Percentiles rank a stretch among this genome's conserved stretches.
phyloP scores from a whole-genome alignment of 1,140 invertebrate genomes.

The Drosophila parabipectinata region DNA sequence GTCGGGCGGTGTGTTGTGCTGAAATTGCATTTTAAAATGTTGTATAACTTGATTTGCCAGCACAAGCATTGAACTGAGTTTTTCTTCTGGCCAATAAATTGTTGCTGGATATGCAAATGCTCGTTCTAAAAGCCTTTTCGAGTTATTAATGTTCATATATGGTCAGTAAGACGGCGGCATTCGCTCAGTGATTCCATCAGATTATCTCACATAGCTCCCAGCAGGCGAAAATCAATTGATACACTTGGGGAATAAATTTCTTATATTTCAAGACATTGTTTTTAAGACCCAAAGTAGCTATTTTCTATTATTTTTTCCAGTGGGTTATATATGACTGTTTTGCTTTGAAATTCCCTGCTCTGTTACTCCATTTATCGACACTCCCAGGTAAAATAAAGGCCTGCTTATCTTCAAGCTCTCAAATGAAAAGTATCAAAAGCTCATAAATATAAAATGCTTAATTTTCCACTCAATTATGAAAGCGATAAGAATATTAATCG shows the following conservation, averaged over 20 bases:
- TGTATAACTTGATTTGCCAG: conserved; percentile 73
- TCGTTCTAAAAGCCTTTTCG: conserved; percentile 58
- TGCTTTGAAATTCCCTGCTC: too few species aligned
- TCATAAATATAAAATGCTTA: conserved; percentile 9
- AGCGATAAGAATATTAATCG: neutral
- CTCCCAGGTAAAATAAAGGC: too few species aligned
- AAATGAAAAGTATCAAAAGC: conserved; percentile 6
- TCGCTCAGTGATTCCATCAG: conserved; percentile 20
- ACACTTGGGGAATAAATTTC: neutral
- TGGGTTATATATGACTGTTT: too few species aligned
- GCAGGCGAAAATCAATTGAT: neutral
- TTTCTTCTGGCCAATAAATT: conserved; percentile 10
- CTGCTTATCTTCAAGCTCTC: neutral
- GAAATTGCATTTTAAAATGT: conserved; percentile 65
- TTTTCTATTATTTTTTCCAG: too few species aligned
- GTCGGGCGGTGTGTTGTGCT: conserved; percentile 29
- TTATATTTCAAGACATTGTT: too few species aligned
- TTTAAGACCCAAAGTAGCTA: too few species aligned
- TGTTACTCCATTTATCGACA: too few species aligned
- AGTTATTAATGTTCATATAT: conserved; percentile 59
- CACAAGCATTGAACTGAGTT: conserved; percentile 20
- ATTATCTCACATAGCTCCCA: neutral
- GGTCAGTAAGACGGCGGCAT: conserved; percentile 32
- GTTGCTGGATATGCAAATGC: conserved; percentile 40
- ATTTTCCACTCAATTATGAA: conserved; percentile 14